Evolutionary conservation across 2,888 invertebrate species (phyloP).

Genomic region (Isotomurus palustris): DNA sequence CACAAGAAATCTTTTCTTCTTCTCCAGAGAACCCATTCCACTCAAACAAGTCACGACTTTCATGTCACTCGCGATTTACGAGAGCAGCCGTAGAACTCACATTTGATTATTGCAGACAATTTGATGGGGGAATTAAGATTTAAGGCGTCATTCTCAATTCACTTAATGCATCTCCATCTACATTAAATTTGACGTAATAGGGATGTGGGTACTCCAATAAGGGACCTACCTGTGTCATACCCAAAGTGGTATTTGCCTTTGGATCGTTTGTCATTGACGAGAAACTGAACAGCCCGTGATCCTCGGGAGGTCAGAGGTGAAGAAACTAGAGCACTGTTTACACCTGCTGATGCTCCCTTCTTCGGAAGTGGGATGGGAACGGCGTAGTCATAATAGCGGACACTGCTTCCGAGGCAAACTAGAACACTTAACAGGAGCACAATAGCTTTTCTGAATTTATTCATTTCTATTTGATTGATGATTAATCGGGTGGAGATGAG

Average conservation of each 20-base stretch:
- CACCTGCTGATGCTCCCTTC: neutral
- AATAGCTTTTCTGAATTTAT: too few relatives aligned
- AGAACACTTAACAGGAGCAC: neutral
- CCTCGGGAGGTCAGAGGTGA: too few relatives aligned
- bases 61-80: too few relatives aligned
- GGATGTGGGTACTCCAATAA: neutral
- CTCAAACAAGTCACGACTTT: too few relatives aligned
- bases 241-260: constrained; percentile 8
- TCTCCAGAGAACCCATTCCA: neutral
- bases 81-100: neutral
- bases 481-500: too few relatives aligned
- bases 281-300: neutral
- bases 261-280: neutral
- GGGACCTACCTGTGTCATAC: constrained; percentile 5
- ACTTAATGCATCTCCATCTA: neutral
- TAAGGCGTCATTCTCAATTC: neutral
- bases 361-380: constrained; percentile 1
- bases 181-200: neutral
- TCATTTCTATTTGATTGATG: too few relatives aligned
- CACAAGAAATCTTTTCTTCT: too few relatives aligned
- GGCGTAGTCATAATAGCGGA: neutral
- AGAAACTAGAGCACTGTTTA: too few relatives aligned
- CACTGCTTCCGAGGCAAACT: neutral
- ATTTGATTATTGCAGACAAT: too few relatives aligned
- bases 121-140: too few relatives aligned